These are phyloP conservation scores for Colistium nudipinnis DNA, from an alignment of 2,113 vertebrate genomes.

Conservation along the genomic window DNA sequence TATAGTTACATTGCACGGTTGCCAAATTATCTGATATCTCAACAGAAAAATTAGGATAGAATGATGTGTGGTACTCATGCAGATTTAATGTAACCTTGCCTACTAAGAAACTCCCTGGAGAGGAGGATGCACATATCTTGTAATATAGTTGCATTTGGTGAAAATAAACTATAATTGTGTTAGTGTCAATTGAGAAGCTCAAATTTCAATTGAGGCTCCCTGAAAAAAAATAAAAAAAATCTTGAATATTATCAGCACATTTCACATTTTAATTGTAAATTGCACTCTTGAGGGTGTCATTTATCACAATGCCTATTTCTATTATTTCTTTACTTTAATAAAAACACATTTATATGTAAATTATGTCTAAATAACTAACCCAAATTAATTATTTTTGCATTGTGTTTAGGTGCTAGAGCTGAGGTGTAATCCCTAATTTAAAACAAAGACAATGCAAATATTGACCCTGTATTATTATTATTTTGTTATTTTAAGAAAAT, in stretches of 20 bases:
- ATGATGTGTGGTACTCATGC: too few relatives aligned
- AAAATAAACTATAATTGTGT: conserved; percentile 5
- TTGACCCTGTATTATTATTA: conserved; percentile 48
- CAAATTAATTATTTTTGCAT: conserved; percentile 79
- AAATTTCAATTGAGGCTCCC: neutral
- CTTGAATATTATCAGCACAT: conserved; percentile 85
- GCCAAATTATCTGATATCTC: too few relatives aligned
- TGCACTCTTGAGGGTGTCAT: conserved; percentile 88
- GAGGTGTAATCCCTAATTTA: conserved; percentile 68
- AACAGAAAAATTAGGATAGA: too few relatives aligned
- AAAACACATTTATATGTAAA: conserved; percentile 93
- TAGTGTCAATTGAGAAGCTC: neutral
- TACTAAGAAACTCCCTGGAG: too few relatives aligned
- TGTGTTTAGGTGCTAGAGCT: conserved; percentile 65
- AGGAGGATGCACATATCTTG: neutral
- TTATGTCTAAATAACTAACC: conserved; percentile 87
- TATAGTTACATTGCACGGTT: too few relatives aligned
- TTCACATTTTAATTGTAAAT: conserved; percentile 92
- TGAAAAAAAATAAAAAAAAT: conserved; percentile 77
- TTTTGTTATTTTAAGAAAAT: conserved; percentile 58
- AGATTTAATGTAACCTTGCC: too few relatives aligned
- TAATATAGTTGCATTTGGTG: neutral
- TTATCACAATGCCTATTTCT: conserved; percentile 77
- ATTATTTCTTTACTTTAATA: conserved; percentile 76
- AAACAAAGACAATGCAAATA: conserved; percentile 62